phyloP scores from a whole-genome alignment of 2,888 invertebrate species.

The Euproctis similis region DNA sequence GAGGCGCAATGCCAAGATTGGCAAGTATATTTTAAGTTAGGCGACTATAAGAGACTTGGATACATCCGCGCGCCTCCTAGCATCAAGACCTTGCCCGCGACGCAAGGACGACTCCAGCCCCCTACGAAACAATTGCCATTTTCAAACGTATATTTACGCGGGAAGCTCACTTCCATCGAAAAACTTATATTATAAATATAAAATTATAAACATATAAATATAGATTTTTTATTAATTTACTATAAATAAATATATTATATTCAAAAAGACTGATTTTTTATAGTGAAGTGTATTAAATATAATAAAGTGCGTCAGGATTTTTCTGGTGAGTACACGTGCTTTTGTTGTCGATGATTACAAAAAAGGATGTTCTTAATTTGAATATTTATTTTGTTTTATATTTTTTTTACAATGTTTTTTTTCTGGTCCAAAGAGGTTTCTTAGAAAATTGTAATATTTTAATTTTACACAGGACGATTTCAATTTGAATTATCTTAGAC shows the following conservation, averaged over 20 bases:
- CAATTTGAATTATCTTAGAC: too few relatives aligned
- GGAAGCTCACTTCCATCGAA: constrained; percentile 42
- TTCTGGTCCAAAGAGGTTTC: too few relatives aligned
- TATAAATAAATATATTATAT: too few relatives aligned
- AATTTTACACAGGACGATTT: too few relatives aligned
- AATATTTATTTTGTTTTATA: too few relatives aligned
- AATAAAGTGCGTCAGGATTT: constrained; percentile 20
- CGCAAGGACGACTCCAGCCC: constrained; percentile 68
- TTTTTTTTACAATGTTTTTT: too few relatives aligned
- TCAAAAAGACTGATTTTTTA: constrained; percentile 14
- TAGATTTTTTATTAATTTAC: too few relatives aligned
- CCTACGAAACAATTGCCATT: constrained; percentile 60
- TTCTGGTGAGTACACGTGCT: constrained; percentile 17
- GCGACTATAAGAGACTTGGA: constrained; percentile 63
- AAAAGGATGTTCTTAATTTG: too few relatives aligned
- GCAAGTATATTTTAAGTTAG: constrained; percentile 29
- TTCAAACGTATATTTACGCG: constrained; percentile 51
- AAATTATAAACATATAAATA: constrained; percentile 14
- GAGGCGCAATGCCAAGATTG: constrained; percentile 41
- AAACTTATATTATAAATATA: constrained; percentile 9
- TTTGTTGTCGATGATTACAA: too few relatives aligned
- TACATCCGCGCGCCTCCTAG: constrained; percentile 49
- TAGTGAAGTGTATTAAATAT: constrained; percentile 22
- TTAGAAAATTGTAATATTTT: too few relatives aligned
- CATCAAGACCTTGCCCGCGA: constrained; percentile 64